phyloP scores from a whole-genome alignment of 2,113 vertebrate species.

The Lonchura striata region DNA sequence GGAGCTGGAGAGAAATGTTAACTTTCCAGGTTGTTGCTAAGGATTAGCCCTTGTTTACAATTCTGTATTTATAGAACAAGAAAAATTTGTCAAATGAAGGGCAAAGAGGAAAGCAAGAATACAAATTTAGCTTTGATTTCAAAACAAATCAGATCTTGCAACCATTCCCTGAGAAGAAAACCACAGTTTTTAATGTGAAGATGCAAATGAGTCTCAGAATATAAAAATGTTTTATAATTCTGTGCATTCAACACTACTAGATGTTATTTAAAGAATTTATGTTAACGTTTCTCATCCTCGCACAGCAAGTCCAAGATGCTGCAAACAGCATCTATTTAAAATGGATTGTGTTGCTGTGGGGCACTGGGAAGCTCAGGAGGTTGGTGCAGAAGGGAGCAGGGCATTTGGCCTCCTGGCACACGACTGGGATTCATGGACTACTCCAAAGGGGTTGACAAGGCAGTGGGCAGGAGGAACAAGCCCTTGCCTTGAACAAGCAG shows the following conservation, averaged over 20 bases:
- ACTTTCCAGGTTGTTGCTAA: conserved; percentile 63
- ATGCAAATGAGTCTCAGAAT: conserved; percentile 63
- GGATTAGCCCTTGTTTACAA: conserved; percentile 67
- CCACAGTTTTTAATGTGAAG: conserved; percentile 56
- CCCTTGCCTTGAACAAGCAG: background rate
- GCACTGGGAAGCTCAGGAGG: background rate
- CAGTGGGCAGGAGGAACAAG: background rate
- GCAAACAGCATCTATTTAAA: conserved; percentile 30
- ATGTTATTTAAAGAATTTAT: conserved; percentile 63
- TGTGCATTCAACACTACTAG: conserved; percentile 54
- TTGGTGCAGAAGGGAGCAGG: background rate
- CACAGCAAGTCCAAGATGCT: conserved; percentile 43
- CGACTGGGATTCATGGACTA: background rate
- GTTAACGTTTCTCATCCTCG: conserved; percentile 53
- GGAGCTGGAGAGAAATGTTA: conserved; percentile 47
- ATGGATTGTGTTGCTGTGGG: background rate
- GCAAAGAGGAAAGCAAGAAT: conserved; percentile 54
- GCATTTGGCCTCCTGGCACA: background rate
- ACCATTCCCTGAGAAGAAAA: conserved; percentile 54
- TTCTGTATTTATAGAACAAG: conserved; percentile 57
- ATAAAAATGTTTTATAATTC: conserved; percentile 66
- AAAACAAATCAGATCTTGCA: conserved; percentile 62
- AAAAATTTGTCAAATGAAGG: conserved; percentile 62
- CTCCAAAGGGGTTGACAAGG: background rate
- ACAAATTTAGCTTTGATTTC: conserved; percentile 64